Evolutionary conservation across 1,140 invertebrate genomes (phyloP), one percentile per base, ranked within the genome.

Genomic region (Drosophila obscura): DNA sequence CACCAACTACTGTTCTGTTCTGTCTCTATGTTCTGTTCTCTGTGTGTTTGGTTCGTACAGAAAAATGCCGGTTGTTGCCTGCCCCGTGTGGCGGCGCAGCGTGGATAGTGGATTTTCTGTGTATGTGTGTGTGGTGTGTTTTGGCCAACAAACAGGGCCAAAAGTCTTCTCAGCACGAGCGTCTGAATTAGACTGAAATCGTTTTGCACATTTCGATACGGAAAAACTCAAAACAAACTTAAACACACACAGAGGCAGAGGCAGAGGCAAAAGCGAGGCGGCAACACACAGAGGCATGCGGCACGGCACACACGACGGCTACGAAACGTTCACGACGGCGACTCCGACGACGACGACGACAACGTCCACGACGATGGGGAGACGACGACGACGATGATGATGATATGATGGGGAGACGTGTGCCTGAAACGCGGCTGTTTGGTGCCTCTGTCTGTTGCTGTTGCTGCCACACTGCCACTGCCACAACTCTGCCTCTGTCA

Each of bases 111-210:
- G 31, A 31, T 9, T 39, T 6, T 28, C 3, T 28, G 26, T 28
- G 26, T 4, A 4, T 35, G 31, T 39, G 35, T 39, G 31, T 35
- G 9, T 35, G 19, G 31, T 39, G 56, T 58, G 15, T 71, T 51
- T 80, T 69, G 76, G 77, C 67, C 68, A 72, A 55, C 68, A 84
- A 80, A 82, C 83, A 77, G 82, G 85, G 84, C 75, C 80, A 80
- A 91, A 91, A 91, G 90, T 91, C 90, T 91, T 91, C 88, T 91
- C 90, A 91, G 90, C 90, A 91, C 90, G 90, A 91, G 87, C 79
- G 90, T 91, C 90, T 91, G 90, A 91, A 91, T 91, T 91, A 91
- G 90, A 91, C 90, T 91, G 90, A 91, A 91, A 91, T 89, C 83
- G 90, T 91, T 91, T 91, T 90, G 90, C 90, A 91, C 90, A 91